A percentile compares a stretch with the other conserved stretches of the same genome.
phyloP scores from a whole-genome alignment of 2,888 invertebrate genomes.

The Homarus gammarus region DNA sequence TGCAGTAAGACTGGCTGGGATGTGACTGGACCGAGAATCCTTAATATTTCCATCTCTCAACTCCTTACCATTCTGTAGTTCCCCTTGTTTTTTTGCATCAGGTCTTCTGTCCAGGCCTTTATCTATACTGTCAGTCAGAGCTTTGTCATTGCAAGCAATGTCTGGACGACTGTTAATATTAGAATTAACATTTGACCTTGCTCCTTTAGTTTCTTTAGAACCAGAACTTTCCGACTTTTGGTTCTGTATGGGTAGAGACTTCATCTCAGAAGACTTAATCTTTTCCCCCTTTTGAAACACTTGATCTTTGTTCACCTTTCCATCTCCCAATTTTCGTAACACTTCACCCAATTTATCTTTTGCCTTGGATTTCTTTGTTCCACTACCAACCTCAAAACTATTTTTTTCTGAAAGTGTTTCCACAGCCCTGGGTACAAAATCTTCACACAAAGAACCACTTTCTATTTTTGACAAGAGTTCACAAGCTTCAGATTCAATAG shows the following conservation, averaged over 20 bases:
- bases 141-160: slow-evolving; percentile 8
- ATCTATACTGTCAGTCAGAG: not conserved
- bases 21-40: slow-evolving; percentile 44
- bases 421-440: slow-evolving; percentile 29
- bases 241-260: not conserved
- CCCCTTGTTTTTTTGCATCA: not conserved
- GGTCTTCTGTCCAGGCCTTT: not conserved
- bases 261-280: not conserved
- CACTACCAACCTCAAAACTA: slow-evolving; percentile 1
- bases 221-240: not conserved
- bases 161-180: not conserved
- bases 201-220: not conserved
- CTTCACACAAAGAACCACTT: slow-evolving; percentile 62
- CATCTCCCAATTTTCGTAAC: slow-evolving; percentile 2
- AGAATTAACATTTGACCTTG: not conserved
- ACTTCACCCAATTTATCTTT: slow-evolving; percentile 24
- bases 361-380: slow-evolving; percentile 20
- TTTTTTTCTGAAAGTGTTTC: slow-evolving; percentile 1
- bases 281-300: slow-evolving; percentile 13
- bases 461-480: slow-evolving; percentile 74
- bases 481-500: slow-evolving; percentile 70
- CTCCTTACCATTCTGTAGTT: slow-evolving; percentile 14
- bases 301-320: slow-evolving; percentile 10
- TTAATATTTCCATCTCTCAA: slow-evolving; percentile 32
- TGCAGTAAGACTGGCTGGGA: slow-evolving; percentile 65